Percentiles rank a stretch among this genome's conserved stretches.
Conservation (phyloP, 2,113 vertebrate genomes). For the Bostrychus sinensis region DNA sequence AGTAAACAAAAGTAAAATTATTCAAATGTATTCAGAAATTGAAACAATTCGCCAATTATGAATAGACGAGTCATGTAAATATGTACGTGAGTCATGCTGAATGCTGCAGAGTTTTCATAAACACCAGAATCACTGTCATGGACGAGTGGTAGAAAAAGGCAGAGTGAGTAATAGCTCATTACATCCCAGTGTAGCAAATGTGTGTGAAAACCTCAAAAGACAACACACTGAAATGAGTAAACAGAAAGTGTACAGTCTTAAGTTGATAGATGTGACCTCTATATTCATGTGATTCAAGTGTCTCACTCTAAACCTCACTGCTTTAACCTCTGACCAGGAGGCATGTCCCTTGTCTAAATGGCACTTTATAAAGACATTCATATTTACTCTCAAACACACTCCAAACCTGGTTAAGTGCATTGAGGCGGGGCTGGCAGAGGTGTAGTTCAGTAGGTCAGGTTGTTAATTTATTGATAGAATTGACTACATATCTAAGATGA, state of each 20-base stretch:
- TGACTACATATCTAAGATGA: too few relatives aligned
- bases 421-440: too few relatives aligned
- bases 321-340: neutral
- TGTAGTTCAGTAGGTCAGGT: too few relatives aligned
- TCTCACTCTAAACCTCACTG: neutral
- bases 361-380: neutral
- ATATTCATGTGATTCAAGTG: conserved; percentile 1
- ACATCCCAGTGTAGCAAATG: conserved; percentile 1
- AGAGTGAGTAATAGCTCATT: neutral
- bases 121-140: neutral
- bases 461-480: too few relatives aligned
- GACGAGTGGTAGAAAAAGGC: neutral
- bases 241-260: neutral
- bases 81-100: neutral
- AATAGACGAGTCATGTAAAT: neutral
- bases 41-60: neutral
- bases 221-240: conserved; percentile 10
- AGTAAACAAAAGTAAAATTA: neutral
- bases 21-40: neutral
- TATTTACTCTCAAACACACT: neutral
- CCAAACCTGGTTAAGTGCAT: too few relatives aligned
- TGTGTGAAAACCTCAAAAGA: neutral
- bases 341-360: neutral
- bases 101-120: neutral
- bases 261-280: conserved; percentile 4